Evolutionary conservation across 2,797 vertebrate genomes (phyloP), one percentile per base, ranked within the genome.

Genomic region (Gypaetus barbatus): DNA sequence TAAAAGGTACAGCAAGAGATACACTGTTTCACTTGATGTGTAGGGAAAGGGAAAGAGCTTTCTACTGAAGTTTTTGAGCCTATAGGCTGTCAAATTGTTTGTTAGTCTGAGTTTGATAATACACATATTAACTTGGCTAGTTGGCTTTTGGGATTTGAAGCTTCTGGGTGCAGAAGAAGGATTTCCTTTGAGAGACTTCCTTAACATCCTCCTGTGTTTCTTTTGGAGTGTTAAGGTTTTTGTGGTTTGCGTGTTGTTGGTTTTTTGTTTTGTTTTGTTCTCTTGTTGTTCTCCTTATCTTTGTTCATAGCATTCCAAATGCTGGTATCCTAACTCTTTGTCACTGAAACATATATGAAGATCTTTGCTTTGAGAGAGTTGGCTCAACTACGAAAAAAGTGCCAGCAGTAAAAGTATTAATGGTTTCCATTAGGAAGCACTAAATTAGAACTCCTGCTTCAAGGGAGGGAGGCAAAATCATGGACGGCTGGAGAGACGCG

Each of bases 101-200:
- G 10, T 79, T 76, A 77, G 43, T 77, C 64, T 64, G 57, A 39
- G 33, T 92, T 91, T 61, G 82, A 30, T 83, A 70, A 84, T 71
- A 21, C 49, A 8, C 11, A 1, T 78, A 71, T 31, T 64, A 80
- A 49, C 44, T 91, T 70, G 63, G 48, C 28, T 65, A 48, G 22
- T 22, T 84, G n/a, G 18, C 76, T 90, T 91, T 48, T 51, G 85
- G 66, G 43, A 91, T 91, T 81, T 79, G 74, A 65, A 90, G 54
- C 49, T 87, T 92, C 64, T 14, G 52, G 84, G 58, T 61, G 27
- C 61, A 46, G 73, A 71, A 57, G 43, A 28, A 92, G 31, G 60
- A 91, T 93, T 96, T 94, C 71, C 81, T 95, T 37, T 5, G 13
- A 87, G 69, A 82, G n/a, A 43, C 64, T 89, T 92, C 15, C n/a